Conservation (phyloP, 2,888 invertebrate species). For the Volucella bombylans region DNA sequence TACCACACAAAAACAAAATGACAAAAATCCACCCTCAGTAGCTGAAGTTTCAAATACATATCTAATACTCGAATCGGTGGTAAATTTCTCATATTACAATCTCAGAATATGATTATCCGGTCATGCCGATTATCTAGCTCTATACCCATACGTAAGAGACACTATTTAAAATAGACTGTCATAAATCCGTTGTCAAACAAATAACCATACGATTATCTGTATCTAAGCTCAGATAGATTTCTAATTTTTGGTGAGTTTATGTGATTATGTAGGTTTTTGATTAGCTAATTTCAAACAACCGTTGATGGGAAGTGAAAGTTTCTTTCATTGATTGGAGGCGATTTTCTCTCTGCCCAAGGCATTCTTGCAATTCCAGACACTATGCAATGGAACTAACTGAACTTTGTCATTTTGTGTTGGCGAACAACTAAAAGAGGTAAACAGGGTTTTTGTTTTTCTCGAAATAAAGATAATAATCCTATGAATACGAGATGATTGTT, state of each 20-base stretch:
- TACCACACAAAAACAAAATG: too few relatives aligned
- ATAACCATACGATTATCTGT: conserved; percentile 12
- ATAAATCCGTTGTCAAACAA: conserved; percentile 26
- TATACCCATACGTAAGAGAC: background rate
- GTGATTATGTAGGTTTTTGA: conserved; percentile 16
- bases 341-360: conserved; percentile 3
- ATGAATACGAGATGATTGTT: background rate
- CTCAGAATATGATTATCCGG: background rate
- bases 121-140: background rate
- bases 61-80: too few relatives aligned
- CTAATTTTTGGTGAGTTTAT: conserved; percentile 38
- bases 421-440: background rate
- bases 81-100: too few relatives aligned
- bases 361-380: background rate
- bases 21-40: too few relatives aligned
- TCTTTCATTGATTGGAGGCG: conserved; percentile 5
- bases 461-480: background rate
- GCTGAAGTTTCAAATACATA: too few relatives aligned
- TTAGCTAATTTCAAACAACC: background rate
- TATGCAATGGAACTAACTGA: background rate
- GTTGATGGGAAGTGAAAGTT: conserved; percentile 34
- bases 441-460: background rate
- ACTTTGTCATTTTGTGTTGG: background rate
- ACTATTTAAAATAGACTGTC: background rate
- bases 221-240: conserved; percentile 26